A percentile compares a stretch with the other conserved stretches of the same genome.
These are phyloP conservation scores for Cromileptes altivelis DNA, from an alignment of 2,113 vertebrate species.

Conservation along the genomic window DNA sequence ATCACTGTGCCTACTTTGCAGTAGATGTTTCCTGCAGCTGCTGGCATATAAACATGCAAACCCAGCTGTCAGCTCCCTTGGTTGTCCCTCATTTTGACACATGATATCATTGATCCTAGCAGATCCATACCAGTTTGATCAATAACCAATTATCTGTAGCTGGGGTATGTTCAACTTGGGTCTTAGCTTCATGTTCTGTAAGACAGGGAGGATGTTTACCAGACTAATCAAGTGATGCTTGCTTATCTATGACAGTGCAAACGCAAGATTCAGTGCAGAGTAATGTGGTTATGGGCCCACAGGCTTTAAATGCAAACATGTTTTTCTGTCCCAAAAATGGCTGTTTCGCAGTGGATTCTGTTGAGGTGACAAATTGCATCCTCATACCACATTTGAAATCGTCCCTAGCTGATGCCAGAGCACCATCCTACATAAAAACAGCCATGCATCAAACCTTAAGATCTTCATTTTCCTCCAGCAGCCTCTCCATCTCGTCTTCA, in stretches of 20 bases:
- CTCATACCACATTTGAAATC: background rate
- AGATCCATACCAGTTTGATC: slow-evolving; percentile 49
- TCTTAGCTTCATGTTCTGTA: background rate
- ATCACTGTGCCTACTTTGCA: background rate
- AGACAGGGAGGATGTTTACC: slow-evolving; percentile 9
- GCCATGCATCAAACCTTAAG: slow-evolving; percentile 88
- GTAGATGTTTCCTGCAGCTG: background rate
- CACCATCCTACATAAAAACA: background rate
- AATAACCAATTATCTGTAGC: slow-evolving; percentile 48
- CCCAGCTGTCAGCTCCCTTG: background rate
- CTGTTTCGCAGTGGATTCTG: background rate
- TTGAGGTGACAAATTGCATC: background rate
- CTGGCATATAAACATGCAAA: slow-evolving; percentile 1
- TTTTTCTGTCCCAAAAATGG: background rate
- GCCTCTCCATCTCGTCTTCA: slow-evolving; percentile 91
- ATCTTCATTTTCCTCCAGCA: slow-evolving; percentile 94
- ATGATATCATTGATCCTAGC: slow-evolving; percentile 43
- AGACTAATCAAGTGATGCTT: slow-evolving; percentile 11
- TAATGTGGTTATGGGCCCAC: background rate
- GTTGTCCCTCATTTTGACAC: slow-evolving; percentile 16
- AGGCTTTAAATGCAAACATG: slow-evolving; percentile 5
- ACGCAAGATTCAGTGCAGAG: background rate
- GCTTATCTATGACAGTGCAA: background rate
- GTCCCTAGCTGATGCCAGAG: background rate
- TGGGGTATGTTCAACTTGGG: background rate